Evolutionary conservation across 2,113 vertebrate genomes (phyloP), one percentile per base, ranked within the genome.

Genomic region (Synodontis membranacea): DNA sequence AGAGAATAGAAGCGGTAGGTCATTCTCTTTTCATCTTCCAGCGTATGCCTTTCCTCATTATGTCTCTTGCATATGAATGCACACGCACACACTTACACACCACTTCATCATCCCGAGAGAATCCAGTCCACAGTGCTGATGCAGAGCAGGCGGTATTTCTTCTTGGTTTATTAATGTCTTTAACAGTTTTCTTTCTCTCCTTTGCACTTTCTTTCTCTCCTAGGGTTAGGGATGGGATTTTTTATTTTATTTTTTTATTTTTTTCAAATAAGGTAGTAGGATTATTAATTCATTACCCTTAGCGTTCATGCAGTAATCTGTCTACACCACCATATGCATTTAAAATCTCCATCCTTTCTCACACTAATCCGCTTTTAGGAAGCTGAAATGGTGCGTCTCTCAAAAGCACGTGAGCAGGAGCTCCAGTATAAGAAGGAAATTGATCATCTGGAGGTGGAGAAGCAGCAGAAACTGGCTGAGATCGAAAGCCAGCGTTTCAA

Each of bases 401-500:
- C 90, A 0, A 95, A 96, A 90, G 95, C 95, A 0, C 93, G 96
- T 0, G 94, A 96, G 58, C 94, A 96, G 86, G 96, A 97, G 89
- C 92, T 97, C 82, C 15, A 0, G 74, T 97, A 96, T 0, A 91
- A 94, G 90, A 94, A 92, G 88, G 91, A 96, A 31, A 91, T 95
- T 83, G 93, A 96, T 78, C 52, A 54, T 0, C 93, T 96, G 91
- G 97, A 97, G 34, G 92, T 96, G 86, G 93, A 93, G 17, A 96
- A 95, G 86, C 94, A 96, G 48, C 89, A 96, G 90, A 93, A 91
- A 9, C 86, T 97, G 84, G 88, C 94, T 0, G 87, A 93, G 5
- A 94, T 97, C 10, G 96, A 97, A 90, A 93, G 92, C 17, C 89
- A 92, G 21, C 94, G 95, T 86, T 97, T 97, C 93, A 90, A 91